Percentiles rank a stretch among this genome's conserved stretches.
phyloP scores from a whole-genome alignment of 2,888 invertebrate species.

The Microplitis deprimator region DNA sequence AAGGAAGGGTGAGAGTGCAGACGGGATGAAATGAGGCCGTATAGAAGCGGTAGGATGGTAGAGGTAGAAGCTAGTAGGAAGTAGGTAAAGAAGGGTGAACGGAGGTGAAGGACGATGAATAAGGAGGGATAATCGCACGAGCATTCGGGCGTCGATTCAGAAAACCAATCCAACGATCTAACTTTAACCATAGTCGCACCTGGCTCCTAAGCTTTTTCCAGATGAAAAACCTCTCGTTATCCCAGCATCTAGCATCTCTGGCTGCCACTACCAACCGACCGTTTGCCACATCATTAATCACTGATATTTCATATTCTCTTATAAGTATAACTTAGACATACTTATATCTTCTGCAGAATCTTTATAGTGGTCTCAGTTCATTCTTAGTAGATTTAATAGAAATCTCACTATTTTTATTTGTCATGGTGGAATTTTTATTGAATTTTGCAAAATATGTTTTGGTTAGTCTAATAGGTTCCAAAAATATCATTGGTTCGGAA shows the following conservation, averaged over 20 bases:
- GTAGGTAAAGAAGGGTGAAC: conserved; percentile 34
- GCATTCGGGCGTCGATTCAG: conserved; percentile 39
- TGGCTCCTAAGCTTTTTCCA: conserved; percentile 50
- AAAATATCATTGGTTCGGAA: too few relatives aligned
- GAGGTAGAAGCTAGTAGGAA: neutral
- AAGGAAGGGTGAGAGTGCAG: conserved; percentile 3
- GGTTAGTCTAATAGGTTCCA: too few relatives aligned
- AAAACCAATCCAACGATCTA: conserved; percentile 31
- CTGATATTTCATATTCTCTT: conserved; percentile 17
- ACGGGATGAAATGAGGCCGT: conserved; percentile 15
- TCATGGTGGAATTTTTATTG: too few relatives aligned
- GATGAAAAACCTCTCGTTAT: conserved; percentile 51
- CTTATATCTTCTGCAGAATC: too few relatives aligned
- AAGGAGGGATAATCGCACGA: conserved; percentile 42
- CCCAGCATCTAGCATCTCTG: conserved; percentile 28
- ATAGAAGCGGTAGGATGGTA: neutral
- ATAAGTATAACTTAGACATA: neutral
- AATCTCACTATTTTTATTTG: too few relatives aligned
- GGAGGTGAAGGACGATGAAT: conserved; percentile 40
- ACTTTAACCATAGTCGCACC: conserved; percentile 42
- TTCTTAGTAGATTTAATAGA: too few relatives aligned
- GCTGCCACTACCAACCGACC: conserved; percentile 24
- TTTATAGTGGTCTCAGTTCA: too few relatives aligned
- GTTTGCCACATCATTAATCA: conserved; percentile 51
- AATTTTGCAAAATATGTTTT: too few relatives aligned